Base-by-base conservation (phyloP, 1,140 invertebrate genomes). In the Choristoneura fumiferana region DNA sequence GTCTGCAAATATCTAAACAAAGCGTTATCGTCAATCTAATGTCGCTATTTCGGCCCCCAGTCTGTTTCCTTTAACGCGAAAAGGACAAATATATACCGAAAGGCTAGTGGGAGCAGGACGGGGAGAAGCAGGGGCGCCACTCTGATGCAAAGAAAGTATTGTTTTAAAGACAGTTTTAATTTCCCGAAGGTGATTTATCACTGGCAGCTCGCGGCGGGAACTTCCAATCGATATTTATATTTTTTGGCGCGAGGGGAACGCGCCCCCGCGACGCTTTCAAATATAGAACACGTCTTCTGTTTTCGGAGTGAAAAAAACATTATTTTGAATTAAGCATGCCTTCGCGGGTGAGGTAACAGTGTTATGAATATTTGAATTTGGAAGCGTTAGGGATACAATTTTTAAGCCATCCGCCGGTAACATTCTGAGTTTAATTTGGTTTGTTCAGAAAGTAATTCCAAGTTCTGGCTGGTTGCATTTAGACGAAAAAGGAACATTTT, bases 131-230 rank as follows among this genome's bases (percentile, higher is more conserved):
- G 64, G 69, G 64, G 68, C 65, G 65, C 63, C 57, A 60, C 22
- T 43, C 60, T 56, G 68, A 71, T 73, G 78, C 73, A 76, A 80
- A 76, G 73, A 77, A 83, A 77, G 80, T 29, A 29, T 88, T 88
- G 84, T 88, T 88, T 84, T 85, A 84, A 86, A 88, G 85, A 83
- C 81, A 83, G 76, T 87, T 88, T 88, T 86, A 87, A 88, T 88
- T 88, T 87, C 84, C 85, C 81, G 80, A 81, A 85, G 79, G 77
- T 88, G 81, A 88, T 84, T 87, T 88, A 88, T 88, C 79, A 78
- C 73, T 56, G n/a, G 37, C 62, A 63, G 69, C 68, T 66, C 64
- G 68, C 59, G 56, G 66, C 70, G 69, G 68, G 78, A 81, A 75
- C 73, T 76, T 69, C 67, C 60, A 71, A 73, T 81, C 73, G 74